A percentile compares a stretch with the other conserved stretches of the same genome.
Evolutionary conservation across 2,797 vertebrate species (phyloP).

Genomic region (Lepidocolaptes lacrymiger): DNA sequence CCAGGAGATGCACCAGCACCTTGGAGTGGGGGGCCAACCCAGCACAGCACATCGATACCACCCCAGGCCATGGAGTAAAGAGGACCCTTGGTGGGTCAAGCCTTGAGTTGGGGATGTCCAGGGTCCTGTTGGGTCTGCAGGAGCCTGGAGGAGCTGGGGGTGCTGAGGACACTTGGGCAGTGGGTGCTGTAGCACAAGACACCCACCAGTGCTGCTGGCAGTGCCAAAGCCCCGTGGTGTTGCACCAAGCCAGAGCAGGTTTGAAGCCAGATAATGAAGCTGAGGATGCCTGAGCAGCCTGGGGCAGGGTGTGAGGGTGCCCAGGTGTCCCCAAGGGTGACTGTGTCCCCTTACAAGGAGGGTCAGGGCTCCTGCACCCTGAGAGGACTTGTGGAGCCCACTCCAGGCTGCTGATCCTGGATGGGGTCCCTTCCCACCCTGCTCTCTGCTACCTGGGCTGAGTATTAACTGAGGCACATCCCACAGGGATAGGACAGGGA

Average conservation of each 20-base stretch:
- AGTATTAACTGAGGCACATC: background rate
- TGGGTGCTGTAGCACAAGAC: background rate
- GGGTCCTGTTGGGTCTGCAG: background rate
- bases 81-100: background rate
- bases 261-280: background rate
- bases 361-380: background rate
- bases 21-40: background rate
- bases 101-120: background rate
- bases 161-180: rapidly evolving
- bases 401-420: rapidly evolving
- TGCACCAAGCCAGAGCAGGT: background rate
- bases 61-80: background rate
- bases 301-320: background rate
- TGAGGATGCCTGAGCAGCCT: background rate
- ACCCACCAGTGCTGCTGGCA: background rate
- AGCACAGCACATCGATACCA: rapidly evolving
- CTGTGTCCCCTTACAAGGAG: background rate
- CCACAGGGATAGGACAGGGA: background rate
- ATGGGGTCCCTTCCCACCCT: background rate
- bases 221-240: rapidly evolving
- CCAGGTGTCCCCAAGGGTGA: background rate
- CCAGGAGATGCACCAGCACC: background rate
- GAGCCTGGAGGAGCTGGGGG: background rate
- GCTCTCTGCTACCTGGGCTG: background rate
- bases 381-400: background rate